Base-by-base conservation (phyloP, 2,113 vertebrate genomes). In the Aix galericulata region DNA sequence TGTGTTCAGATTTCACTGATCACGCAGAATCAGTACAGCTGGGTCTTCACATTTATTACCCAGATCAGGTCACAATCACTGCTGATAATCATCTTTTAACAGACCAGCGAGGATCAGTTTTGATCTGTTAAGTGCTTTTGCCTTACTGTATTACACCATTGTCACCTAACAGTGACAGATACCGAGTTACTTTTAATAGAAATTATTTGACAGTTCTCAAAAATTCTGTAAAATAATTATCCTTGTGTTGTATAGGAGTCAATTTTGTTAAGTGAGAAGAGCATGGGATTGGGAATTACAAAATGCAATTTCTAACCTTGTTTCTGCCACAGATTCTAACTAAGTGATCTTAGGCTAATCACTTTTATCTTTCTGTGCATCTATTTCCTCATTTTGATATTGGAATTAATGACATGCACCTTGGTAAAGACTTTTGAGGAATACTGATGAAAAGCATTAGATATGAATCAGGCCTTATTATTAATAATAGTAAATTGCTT, bases 401-500 rank as follows among this genome's bases (percentile, higher is more conserved):
- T 88, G 77, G 86, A 94, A 94, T 93, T 94, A 87, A 93, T 71
- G 88, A 87, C 81, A 89, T 53, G 58, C 40, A 86, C 80, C 80
- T 86, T 59, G 50, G 77, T 62, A 79, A 95, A 91, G 92, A 75
- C 91, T 93, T 94, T 86, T 88, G 86, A 90, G 63, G 93, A 88
- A 87, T 86, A 91, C 82, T 82, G 91, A 96, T 90, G 90, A 92
- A 91, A 93, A 90, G 89, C n/a, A 68, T 76, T 91, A 94, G 85
- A 88, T 94, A 94, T 38, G 86, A 96, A 97, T 88, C 81, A 82
- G 77, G 86, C 50, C 88, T 94, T 94, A 91, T 93, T 95, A 87
- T 82, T 94, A 96, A 94, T 96, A 96, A 93, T 29, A 95, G 77
- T 86, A 93, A 96, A 96, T 95, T 95, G 94, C 93, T 94, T 95